These are phyloP conservation scores for Dromas ardeola DNA, from an alignment of 2,113 vertebrate species.

Conservation along the genomic window DNA sequence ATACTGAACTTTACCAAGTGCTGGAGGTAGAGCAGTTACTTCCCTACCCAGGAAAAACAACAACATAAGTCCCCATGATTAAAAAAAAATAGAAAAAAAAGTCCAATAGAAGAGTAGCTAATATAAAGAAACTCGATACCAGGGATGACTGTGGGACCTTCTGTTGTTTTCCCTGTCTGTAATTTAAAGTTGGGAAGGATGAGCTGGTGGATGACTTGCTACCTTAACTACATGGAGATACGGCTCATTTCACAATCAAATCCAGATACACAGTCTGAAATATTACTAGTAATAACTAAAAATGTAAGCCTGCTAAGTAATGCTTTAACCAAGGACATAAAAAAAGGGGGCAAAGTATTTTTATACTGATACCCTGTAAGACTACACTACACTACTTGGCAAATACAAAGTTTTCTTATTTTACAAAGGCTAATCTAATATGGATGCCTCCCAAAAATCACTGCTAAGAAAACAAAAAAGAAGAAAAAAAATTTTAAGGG, in stretches of 20 bases:
- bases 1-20: neutral
- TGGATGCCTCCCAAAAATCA: slow-evolving; percentile 18
- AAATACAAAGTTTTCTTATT: slow-evolving; percentile 54
- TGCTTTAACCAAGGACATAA: neutral
- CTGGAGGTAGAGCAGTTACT: neutral
- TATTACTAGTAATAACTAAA: neutral
- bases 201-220: neutral
- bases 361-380: slow-evolving; percentile 65
- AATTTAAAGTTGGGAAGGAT: neutral
- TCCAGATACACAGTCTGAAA: neutral
- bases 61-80: neutral
- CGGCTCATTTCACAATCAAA: neutral
- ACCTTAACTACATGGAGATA: neutral
- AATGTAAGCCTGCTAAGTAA: neutral
- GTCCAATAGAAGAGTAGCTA: neutral
- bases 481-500: slow-evolving; percentile 33
- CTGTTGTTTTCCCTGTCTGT: neutral
- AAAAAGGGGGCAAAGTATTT: slow-evolving; percentile 62
- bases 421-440: slow-evolving; percentile 31
- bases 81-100: neutral
- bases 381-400: slow-evolving; percentile 56
- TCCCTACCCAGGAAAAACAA: neutral
- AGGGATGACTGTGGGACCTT: neutral
- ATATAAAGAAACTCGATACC: neutral
- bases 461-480: slow-evolving; percentile 49